A percentile compares a stretch with the other conserved stretches of the same genome.
Evolutionary conservation across 2,113 vertebrate genomes (phyloP).

Genomic region (human): DNA sequence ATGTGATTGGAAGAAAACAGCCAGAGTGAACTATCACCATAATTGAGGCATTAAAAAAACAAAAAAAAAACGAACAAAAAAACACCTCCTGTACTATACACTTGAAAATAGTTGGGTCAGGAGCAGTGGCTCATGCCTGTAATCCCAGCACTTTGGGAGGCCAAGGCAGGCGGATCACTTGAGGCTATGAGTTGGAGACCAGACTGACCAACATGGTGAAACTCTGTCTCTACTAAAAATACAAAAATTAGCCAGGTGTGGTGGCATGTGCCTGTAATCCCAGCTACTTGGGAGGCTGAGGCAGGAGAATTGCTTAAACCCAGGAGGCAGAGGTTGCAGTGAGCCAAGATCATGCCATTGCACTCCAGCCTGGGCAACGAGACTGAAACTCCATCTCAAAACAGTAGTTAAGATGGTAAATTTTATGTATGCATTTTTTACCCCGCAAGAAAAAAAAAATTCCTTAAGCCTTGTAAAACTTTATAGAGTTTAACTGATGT

Average conservation of each 20-base stretch:
- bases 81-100: neutral
- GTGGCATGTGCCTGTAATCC: neutral
- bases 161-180: neutral
- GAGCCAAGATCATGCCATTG: neutral
- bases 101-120: neutral
- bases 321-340: neutral
- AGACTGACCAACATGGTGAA: neutral
- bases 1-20: neutral
- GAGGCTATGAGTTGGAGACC: neutral
- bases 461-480: neutral
- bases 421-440: neutral
- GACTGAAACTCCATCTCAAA: neutral
- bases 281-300: neutral
- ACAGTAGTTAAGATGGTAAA: neutral
- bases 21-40: neutral
- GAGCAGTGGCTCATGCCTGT: neutral
- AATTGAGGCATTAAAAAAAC: neutral
- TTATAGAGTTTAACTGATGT: neutral
- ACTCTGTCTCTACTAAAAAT: neutral
- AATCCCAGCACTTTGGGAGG: neutral
- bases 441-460: neutral
- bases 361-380: neutral
- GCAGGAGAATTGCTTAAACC: neutral
- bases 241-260: neutral
- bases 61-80: neutral